phyloP scores from a whole-genome alignment of 2,797 vertebrate genomes.

The Jordanella pulchra region DNA sequence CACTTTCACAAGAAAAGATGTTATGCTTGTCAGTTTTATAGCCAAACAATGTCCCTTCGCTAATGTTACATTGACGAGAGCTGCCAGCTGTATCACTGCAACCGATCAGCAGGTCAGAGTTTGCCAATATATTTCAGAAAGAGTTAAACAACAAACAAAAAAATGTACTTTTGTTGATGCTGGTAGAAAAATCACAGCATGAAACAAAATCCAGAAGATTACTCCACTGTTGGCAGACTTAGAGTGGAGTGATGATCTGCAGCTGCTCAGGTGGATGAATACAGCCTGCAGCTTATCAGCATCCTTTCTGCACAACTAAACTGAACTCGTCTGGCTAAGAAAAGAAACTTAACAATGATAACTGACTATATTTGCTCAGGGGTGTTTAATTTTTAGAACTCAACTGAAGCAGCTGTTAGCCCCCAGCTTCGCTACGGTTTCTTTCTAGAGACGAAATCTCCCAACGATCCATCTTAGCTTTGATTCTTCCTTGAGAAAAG shows the following conservation, averaged over 20 bases:
- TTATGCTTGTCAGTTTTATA: neutral
- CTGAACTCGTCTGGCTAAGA: neutral
- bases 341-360: neutral
- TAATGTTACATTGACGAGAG: neutral
- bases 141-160: neutral
- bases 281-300: neutral
- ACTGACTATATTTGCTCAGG: neutral
- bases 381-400: neutral
- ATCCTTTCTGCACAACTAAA: neutral
- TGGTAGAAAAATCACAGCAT: neutral
- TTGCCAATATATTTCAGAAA: neutral
- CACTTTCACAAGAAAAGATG: neutral
- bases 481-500: slow-evolving; percentile 31
- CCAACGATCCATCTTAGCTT: slow-evolving; percentile 10
- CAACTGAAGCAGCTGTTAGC: neutral
- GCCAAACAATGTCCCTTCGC: neutral
- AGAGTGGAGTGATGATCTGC: neutral
- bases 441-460: neutral
- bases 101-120: neutral
- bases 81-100: neutral
- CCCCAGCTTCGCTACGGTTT: neutral
- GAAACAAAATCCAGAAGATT: neutral
- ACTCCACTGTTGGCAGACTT: neutral
- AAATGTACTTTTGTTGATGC: neutral
- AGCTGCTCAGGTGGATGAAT: neutral